Evolutionary conservation across 2,797 vertebrate species (phyloP).

Genomic region (Onychomys torridus): DNA sequence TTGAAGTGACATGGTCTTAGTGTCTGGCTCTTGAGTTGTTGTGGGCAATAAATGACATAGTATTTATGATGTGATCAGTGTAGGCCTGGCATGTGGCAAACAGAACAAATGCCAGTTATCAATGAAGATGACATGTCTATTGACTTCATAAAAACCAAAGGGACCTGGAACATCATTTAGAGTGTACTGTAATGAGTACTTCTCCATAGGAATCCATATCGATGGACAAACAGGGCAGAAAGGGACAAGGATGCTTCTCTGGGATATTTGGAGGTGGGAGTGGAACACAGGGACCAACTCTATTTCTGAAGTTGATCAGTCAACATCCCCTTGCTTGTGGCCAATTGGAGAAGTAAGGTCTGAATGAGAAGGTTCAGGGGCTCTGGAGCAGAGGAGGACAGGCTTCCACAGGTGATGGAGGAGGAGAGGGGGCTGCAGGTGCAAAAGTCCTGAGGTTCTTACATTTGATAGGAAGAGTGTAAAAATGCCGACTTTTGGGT

Average conservation of each 20-base stretch:
- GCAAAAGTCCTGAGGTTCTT: neutral
- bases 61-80: rapidly evolving
- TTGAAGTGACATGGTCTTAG: neutral
- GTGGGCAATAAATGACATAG: neutral
- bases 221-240: neutral
- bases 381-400: neutral
- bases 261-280: neutral
- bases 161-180: neutral
- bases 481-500: neutral
- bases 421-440: neutral
- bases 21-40: neutral
- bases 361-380: neutral
- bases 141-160: neutral
- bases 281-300: neutral
- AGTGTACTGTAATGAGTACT: neutral
- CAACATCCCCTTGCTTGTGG: neutral
- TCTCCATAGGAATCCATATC: neutral
- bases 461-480: neutral
- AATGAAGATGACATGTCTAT: neutral
- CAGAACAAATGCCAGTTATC: neutral
- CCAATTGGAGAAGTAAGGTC: neutral
- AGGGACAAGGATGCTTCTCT: neutral
- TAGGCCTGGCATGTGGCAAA: neutral
- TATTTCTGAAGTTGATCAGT: neutral
- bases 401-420: neutral